These are phyloP conservation scores for Amphipoea oculea DNA, from an alignment of 2,888 invertebrate species.

Conservation along the genomic window DNA sequence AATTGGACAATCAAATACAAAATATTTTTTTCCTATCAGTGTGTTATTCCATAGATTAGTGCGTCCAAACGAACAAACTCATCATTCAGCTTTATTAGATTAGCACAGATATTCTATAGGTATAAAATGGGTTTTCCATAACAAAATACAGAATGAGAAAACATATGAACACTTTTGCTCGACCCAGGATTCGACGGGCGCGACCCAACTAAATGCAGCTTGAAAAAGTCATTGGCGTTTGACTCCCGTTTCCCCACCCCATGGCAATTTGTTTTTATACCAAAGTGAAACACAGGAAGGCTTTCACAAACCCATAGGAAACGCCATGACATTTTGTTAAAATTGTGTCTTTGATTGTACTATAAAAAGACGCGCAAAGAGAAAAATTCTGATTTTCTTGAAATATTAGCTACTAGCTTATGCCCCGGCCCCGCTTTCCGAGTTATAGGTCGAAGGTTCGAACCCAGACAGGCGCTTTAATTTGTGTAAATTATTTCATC, in stretches of 20 bases:
- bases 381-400: too few species aligned
- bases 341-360: constrained; percentile 2
- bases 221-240: constrained; percentile 8
- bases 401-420: not conserved
- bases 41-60: too few species aligned
- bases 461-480: too few species aligned
- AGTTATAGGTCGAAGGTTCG: too few species aligned
- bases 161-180: not conserved
- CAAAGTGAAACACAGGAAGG: constrained; percentile 46
- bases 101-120: too few species aligned
- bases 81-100: too few species aligned
- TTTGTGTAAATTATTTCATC: too few species aligned
- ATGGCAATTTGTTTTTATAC: constrained; percentile 52
- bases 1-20: too few species aligned
- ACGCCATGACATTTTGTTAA: constrained; percentile 27
- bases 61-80: too few species aligned
- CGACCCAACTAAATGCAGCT: not conserved
- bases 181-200: not conserved
- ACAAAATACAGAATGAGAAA: not conserved
- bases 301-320: constrained; percentile 51
- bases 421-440: too few species aligned
- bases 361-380: constrained; percentile 3
- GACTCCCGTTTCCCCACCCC: constrained; percentile 13
- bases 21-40: too few species aligned
- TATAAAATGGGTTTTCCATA: too few species aligned